Evolutionary conservation across 1,140 invertebrate species (phyloP).

Genomic region (Teleopsis dalmanni): DNA sequence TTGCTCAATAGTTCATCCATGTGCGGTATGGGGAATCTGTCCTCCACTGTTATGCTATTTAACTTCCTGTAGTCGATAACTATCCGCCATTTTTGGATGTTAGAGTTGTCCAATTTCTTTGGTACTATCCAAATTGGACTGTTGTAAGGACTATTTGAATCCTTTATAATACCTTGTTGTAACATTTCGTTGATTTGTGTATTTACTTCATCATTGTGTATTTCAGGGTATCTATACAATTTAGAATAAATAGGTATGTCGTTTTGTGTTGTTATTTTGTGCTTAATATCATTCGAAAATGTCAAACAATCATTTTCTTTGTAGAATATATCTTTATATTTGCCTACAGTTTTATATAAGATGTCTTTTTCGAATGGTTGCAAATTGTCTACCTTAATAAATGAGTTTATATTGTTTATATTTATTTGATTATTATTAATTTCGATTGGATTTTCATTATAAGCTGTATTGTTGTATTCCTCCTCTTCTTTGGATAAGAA

Average conservation of each 20-base stretch:
- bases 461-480: too few species aligned
- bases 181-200: conserved; percentile 27
- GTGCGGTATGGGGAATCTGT: conserved; percentile 47
- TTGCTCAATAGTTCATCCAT: conserved; percentile 43
- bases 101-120: conserved; percentile 22
- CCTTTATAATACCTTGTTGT: conserved; percentile 38
- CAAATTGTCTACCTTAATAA: too few species aligned
- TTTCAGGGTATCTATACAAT: conserved; percentile 32
- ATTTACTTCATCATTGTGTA: conserved; percentile 39
- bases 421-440: too few species aligned
- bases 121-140: conserved; percentile 13
- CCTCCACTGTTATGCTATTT: conserved; percentile 33
- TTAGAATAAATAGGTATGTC: conserved; percentile 25
- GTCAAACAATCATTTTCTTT: conserved; percentile 5
- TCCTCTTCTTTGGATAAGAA: too few species aligned
- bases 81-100: conserved; percentile 31
- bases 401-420: too few species aligned
- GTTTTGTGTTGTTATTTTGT: conserved; percentile 25
- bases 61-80: conserved; percentile 38
- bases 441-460: too few species aligned
- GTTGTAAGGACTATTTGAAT: conserved; percentile 31
- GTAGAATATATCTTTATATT: conserved; percentile 6
- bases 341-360: too few species aligned
- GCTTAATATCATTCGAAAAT: conserved; percentile 8
- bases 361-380: too few species aligned